These are phyloP conservation scores for Gadopsis marmoratus DNA, from an alignment of 2,797 vertebrate genomes.

Conservation along the genomic window DNA sequence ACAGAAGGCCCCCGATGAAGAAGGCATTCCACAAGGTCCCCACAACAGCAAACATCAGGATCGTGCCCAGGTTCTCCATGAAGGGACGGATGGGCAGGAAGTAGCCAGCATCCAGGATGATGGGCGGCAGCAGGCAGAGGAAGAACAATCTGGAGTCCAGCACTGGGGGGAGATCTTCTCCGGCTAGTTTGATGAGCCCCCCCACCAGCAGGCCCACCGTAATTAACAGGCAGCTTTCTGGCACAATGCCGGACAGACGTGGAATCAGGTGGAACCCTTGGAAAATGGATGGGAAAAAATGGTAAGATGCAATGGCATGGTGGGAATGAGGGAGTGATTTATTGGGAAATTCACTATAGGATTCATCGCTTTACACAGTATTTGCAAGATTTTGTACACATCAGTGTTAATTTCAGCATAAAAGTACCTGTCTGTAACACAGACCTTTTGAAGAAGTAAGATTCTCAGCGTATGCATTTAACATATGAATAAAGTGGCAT, in stretches of 20 bases:
- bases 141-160: conserved; percentile 91
- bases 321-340: background rate
- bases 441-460: background rate
- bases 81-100: conserved; percentile 96
- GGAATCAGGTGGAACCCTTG: conserved; percentile 97
- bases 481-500: background rate
- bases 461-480: background rate
- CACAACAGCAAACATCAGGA: conserved; percentile 96
- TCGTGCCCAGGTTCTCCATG: conserved; percentile 97
- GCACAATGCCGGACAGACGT: conserved; percentile 92
- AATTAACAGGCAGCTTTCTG: conserved; percentile 98
- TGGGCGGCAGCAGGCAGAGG: conserved; percentile 95
- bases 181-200: conserved; percentile 92
- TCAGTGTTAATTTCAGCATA: background rate
- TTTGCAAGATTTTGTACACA: background rate
- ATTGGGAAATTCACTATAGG: background rate
- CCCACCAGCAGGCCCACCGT: conserved; percentile 94
- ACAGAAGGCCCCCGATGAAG: conserved; percentile 93
- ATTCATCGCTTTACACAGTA: background rate
- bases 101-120: conserved; percentile 98
- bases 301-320: background rate
- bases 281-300: background rate
- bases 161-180: conserved; percentile 87
- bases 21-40: conserved; percentile 97
- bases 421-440: background rate